phyloP scores from a whole-genome alignment of 2,888 invertebrate species.

The Chydorus sphaericus region DNA sequence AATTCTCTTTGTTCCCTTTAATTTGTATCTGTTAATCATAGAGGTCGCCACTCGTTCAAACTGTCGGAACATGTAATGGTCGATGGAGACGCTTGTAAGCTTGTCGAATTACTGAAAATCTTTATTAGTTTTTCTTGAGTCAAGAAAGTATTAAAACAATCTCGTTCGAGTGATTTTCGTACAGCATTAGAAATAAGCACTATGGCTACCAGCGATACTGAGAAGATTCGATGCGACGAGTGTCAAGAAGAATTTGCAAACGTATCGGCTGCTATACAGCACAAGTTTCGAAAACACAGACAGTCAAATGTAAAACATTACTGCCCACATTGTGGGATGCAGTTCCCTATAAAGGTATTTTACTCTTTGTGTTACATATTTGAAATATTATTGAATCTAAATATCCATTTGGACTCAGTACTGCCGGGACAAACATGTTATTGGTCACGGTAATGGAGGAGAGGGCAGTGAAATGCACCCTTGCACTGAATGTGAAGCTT shows the following conservation, averaged over 20 bases:
- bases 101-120: background rate
- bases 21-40: background rate
- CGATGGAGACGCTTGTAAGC: constrained; percentile 1
- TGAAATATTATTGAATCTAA: constrained; percentile 7
- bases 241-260: constrained; percentile 31
- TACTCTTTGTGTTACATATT: constrained; percentile 6
- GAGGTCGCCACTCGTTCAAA: background rate
- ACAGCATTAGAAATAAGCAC: too few relatives aligned
- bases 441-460: constrained; percentile 17
- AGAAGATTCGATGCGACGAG: constrained; percentile 38
- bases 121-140: too few relatives aligned
- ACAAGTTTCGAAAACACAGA: constrained; percentile 49
- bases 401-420: constrained; percentile 22
- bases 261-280: constrained; percentile 43
- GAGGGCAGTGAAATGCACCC: constrained; percentile 29
- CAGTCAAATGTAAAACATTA: constrained; percentile 45
- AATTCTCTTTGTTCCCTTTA: background rate
- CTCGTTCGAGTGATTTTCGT: too few relatives aligned
- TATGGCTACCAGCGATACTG: background rate
- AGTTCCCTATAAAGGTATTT: constrained; percentile 45
- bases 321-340: constrained; percentile 50
- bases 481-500: constrained; percentile 37
- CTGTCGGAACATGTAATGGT: background rate
- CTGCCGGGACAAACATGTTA: constrained; percentile 42
- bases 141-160: too few relatives aligned